phyloP scores from a whole-genome alignment of 2,888 invertebrate genomes.

The Brassicogethes aeneus region DNA sequence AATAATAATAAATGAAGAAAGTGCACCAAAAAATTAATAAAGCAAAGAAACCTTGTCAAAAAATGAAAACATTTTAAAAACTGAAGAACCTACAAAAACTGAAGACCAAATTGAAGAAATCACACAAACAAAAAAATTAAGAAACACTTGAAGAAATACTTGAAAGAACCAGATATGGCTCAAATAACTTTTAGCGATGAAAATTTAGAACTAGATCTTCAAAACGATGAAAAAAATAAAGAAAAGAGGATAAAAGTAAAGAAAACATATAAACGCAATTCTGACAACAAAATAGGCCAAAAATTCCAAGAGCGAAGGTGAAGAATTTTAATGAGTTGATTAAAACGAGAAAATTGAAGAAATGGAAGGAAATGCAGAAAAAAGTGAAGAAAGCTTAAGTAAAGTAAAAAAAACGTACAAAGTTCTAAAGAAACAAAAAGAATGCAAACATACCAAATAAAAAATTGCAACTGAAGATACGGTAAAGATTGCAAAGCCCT shows the following conservation, averaged over 20 bases:
- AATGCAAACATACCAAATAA: constrained; percentile 7
- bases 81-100: constrained; percentile 3
- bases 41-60: too few species aligned
- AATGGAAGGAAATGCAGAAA: constrained; percentile 19
- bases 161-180: constrained; percentile 10
- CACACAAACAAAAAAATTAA: constrained; percentile 3
- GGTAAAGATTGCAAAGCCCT: constrained; percentile 4
- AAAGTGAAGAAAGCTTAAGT: neutral
- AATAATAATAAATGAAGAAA: too few species aligned
- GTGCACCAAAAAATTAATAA: too few species aligned
- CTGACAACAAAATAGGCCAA: constrained; percentile 30
- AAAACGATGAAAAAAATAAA: constrained; percentile 3
- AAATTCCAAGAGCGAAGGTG: constrained; percentile 12
- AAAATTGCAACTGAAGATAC: constrained; percentile 13
- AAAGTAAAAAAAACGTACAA: neutral
- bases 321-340: constrained; percentile 24
- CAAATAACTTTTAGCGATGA: constrained; percentile 25
- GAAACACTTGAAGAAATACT: too few species aligned
- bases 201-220: constrained; percentile 17
- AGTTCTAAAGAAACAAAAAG: neutral
- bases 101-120: constrained; percentile 7
- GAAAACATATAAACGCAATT: constrained; percentile 6
- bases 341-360: constrained; percentile 23
- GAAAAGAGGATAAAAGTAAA: constrained; percentile 2
- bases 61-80: constrained; percentile 10